Conservation (phyloP, 2,113 vertebrate species). For the Proterorhinus semilunaris region DNA sequence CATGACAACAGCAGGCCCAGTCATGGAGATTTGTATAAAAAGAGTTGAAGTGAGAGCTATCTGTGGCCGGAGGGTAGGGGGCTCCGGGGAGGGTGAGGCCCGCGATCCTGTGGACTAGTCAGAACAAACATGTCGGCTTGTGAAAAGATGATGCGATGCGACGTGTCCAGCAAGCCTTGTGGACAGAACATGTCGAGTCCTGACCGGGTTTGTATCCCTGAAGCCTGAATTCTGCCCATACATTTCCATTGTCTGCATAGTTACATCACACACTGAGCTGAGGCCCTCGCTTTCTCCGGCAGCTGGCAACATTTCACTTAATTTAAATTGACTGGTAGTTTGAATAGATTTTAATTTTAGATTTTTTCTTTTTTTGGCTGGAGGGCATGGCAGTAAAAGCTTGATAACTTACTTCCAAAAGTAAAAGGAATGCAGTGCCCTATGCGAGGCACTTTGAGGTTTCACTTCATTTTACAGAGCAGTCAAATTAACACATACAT, state of each 20-base stretch:
- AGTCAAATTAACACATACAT: slow-evolving; percentile 48
- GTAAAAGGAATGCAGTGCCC: slow-evolving; percentile 10
- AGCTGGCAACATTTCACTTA: slow-evolving; percentile 20
- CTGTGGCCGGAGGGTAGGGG: slow-evolving; percentile 22
- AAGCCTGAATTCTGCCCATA: slow-evolving; percentile 29
- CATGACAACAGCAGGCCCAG: slow-evolving; percentile 51
- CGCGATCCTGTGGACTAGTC: slow-evolving; percentile 51
- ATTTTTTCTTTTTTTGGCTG: slow-evolving; percentile 20
- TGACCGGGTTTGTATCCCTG: slow-evolving; percentile 35
- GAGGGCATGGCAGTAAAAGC: slow-evolving; percentile 11
- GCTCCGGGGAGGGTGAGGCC: slow-evolving; percentile 12
- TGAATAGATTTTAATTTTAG: slow-evolving; percentile 43
- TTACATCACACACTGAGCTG: background rate
- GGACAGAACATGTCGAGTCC: slow-evolving; percentile 48
- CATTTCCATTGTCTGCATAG: slow-evolving; percentile 26
- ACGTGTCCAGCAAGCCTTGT: slow-evolving; percentile 51
- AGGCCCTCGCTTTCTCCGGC: slow-evolving; percentile 16
- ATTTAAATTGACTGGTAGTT: slow-evolving; percentile 40
- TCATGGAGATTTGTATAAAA: slow-evolving; percentile 51
- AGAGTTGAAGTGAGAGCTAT: slow-evolving; percentile 43
- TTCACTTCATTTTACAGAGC: slow-evolving; percentile 44
- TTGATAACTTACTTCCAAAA: slow-evolving; percentile 33
- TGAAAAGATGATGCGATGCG: slow-evolving; percentile 49
- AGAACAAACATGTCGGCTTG: slow-evolving; percentile 60
- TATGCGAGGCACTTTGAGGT: slow-evolving; percentile 21